Evolutionary conservation across 2,888 invertebrate genomes (phyloP).

Genomic region (Drosophila engyochracea): DNA sequence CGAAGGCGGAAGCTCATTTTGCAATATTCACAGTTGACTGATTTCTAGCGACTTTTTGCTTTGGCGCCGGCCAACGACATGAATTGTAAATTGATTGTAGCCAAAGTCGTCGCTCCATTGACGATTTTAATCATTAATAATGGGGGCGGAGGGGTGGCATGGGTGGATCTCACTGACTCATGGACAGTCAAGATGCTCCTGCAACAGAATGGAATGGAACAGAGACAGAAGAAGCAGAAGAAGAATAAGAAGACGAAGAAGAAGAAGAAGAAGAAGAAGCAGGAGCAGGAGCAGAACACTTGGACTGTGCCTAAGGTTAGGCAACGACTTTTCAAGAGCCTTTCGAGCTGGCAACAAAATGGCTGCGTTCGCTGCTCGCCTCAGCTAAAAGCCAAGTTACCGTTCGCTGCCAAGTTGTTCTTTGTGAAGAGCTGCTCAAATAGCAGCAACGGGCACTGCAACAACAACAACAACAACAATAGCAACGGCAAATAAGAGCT

Average conservation of each 20-base stretch:
- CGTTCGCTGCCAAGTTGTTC: conserved; percentile 68
- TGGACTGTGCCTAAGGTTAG: conserved; percentile 64
- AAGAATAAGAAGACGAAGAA: not conserved
- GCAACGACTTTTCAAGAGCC: conserved; percentile 62
- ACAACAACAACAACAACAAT: conserved; percentile 31
- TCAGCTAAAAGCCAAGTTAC: conserved; percentile 53
- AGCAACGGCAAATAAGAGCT: conserved; percentile 20
- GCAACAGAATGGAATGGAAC: conserved; percentile 16
- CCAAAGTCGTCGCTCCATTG: conserved; percentile 55
- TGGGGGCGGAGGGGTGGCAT: conserved; percentile 6
- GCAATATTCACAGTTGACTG: conserved; percentile 76
- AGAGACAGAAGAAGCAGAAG: conserved; percentile 4
- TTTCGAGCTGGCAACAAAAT: conserved; percentile 68
- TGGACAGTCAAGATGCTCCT: conserved; percentile 43
- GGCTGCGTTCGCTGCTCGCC: conserved; percentile 52
- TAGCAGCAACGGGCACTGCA: conserved; percentile 59
- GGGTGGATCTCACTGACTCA: conserved; percentile 25
- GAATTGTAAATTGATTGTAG: conserved; percentile 78
- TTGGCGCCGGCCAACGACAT: conserved; percentile 37
- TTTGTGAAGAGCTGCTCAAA: conserved; percentile 78
- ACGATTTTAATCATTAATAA: conserved; percentile 74
- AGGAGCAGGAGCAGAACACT: conserved; percentile 30
- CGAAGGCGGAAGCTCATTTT: conserved; percentile 80
- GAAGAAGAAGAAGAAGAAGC: not conserved
- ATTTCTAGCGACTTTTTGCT: conserved; percentile 70